These are phyloP conservation scores for Drosophila seclusa DNA, from an alignment of 2,888 invertebrate genomes.

Conservation along the genomic window DNA sequence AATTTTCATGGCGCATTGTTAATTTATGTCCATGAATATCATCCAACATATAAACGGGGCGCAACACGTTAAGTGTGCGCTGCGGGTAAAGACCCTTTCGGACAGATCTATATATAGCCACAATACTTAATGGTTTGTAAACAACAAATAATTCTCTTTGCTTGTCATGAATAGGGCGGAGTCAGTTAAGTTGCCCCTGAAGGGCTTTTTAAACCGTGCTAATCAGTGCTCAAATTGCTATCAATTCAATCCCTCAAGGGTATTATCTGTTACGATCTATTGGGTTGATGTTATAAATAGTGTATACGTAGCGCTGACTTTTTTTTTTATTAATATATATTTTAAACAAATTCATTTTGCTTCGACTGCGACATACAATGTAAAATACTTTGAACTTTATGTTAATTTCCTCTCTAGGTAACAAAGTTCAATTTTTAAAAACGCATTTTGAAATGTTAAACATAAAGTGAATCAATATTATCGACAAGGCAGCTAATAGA, in stretches of 20 bases:
- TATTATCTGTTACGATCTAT: not conserved
- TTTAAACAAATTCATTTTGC: not conserved
- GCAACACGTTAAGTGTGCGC: conserved; percentile 46
- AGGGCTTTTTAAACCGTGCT: conserved; percentile 1
- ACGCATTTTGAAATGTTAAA: not conserved
- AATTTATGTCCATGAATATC: conserved; percentile 48
- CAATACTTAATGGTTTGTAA: conserved; percentile 27
- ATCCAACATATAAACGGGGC: conserved; percentile 36
- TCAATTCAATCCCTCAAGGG: conserved; percentile 1
- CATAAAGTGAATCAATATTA: not conserved
- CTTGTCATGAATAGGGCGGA: conserved; percentile 28
- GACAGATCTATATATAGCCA: conserved; percentile 40
- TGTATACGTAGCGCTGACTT: too few relatives aligned
- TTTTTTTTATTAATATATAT: not conserved
- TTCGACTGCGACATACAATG: not conserved
- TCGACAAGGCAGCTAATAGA: not conserved
- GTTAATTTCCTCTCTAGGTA: not conserved
- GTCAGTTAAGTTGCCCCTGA: conserved; percentile 5
- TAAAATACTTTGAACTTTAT: not conserved
- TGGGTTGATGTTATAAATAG: not conserved
- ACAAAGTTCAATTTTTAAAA: not conserved
- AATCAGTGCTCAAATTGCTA: conserved; percentile 1
- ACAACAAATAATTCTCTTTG: conserved; percentile 14
- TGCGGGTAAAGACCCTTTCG: conserved; percentile 27
- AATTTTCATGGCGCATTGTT: conserved; percentile 40